These are phyloP conservation scores for Columba janthina DNA, from an alignment of 2,113 vertebrate species.

Conservation along the genomic window DNA sequence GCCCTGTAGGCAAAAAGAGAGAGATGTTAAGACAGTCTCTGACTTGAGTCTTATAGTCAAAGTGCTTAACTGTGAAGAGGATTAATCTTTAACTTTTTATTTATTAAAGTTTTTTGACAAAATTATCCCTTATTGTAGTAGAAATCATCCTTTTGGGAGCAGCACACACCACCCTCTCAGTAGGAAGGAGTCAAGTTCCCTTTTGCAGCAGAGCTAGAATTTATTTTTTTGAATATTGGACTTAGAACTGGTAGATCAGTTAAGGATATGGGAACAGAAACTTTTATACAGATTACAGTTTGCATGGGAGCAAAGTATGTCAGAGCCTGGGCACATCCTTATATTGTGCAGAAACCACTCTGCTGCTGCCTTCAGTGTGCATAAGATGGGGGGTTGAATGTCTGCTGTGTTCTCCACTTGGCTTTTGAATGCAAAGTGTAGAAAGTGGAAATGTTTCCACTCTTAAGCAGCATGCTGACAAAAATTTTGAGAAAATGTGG, in stretches of 20 bases:
- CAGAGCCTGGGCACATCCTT: background rate
- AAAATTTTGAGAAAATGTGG: background rate
- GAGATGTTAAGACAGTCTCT: background rate
- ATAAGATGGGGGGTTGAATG: background rate
- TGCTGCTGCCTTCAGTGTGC: background rate
- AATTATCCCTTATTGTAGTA: background rate
- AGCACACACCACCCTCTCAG: rapidly evolving
- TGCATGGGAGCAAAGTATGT: background rate
- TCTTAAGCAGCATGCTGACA: background rate
- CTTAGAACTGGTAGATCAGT: background rate
- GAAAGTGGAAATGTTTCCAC: background rate
- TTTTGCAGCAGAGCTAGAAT: background rate
- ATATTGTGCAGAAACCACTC: background rate
- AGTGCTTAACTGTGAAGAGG: background rate
- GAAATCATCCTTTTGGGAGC: background rate
- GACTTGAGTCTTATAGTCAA: rapidly evolving
- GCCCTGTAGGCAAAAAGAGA: background rate
- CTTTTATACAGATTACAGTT: background rate
- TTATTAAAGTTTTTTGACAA: background rate
- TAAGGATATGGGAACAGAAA: background rate
- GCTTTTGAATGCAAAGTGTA: background rate
- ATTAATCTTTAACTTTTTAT: background rate
- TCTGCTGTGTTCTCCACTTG: background rate
- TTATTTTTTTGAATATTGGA: background rate
- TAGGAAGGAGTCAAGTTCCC: background rate